Conservation (phyloP, 2,113 vertebrate genomes). For the Oenanthe oenanthe region DNA sequence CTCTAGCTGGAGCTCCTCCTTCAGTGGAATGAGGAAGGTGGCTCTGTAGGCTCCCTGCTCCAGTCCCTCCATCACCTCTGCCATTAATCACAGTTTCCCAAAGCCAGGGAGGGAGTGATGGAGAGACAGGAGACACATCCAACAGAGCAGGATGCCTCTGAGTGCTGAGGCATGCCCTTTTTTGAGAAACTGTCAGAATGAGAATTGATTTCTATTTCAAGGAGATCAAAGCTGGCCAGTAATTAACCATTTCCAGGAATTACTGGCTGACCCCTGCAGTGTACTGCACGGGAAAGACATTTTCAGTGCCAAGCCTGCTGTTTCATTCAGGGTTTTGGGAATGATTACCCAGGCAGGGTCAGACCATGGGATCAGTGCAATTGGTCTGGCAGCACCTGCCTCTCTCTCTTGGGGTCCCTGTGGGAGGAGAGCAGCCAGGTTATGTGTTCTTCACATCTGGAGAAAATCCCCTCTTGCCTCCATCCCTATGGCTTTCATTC, state of each 20-base stretch:
- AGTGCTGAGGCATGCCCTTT: slow-evolving; percentile 9
- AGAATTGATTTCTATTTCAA: slow-evolving; percentile 45
- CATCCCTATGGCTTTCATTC: background rate
- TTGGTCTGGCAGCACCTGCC: fast-evolving
- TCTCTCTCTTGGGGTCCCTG: fast-evolving
- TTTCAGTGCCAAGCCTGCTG: background rate
- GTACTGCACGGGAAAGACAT: background rate
- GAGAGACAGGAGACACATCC: background rate
- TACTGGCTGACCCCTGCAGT: background rate
- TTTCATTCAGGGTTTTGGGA: background rate
- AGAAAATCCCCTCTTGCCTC: background rate
- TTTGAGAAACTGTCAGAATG: background rate
- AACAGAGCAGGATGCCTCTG: background rate
- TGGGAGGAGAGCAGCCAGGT: background rate
- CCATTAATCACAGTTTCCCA: background rate
- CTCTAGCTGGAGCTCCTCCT: background rate
- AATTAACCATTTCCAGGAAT: slow-evolving; percentile 49
- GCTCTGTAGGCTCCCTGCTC: background rate
- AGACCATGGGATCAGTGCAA: background rate
- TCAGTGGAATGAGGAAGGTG: background rate
- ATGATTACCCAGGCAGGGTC: background rate
- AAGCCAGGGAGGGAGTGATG: background rate
- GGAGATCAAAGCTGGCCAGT: slow-evolving; percentile 14
- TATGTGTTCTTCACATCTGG: background rate
- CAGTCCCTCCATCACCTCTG: background rate